Conservation (phyloP, 2,113 vertebrate species). For the Cynopterus brachyotis region DNA sequence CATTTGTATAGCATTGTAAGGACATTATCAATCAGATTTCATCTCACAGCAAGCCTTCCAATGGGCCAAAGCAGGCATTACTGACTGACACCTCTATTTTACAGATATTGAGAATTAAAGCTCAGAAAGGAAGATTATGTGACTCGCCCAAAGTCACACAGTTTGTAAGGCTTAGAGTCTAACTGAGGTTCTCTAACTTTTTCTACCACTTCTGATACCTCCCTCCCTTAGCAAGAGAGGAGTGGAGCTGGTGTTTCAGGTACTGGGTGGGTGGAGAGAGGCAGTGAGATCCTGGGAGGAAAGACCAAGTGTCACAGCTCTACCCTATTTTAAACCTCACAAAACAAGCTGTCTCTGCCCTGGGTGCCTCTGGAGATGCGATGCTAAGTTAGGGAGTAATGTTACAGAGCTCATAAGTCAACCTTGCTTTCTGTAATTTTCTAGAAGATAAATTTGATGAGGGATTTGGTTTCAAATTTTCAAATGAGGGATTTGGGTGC, state of each 20-base stretch:
- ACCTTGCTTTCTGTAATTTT: not conserved
- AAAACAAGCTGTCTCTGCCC: too few relatives aligned
- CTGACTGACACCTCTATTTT: not conserved
- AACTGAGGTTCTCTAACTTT: not conserved
- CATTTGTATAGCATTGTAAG: constrained; percentile 46
- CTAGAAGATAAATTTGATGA: not conserved
- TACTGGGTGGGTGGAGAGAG: not conserved
- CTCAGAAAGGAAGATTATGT: not conserved
- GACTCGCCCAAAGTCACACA: not conserved
- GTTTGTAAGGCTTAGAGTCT: not conserved
- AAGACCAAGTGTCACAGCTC: not conserved
- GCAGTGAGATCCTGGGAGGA: not conserved
- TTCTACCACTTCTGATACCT: not conserved
- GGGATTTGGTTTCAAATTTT: not conserved
- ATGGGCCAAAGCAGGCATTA: not conserved
- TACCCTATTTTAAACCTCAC: not conserved
- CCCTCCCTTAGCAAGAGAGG: not conserved
- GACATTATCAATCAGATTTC: not conserved
- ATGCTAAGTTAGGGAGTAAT: too few relatives aligned
- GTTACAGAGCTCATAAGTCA: not conserved
- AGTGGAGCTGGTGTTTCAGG: not conserved
- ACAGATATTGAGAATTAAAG: not conserved
- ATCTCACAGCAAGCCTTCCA: not conserved
- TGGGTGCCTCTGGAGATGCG: rapidly evolving
- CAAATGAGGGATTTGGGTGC: not conserved